Evolutionary conservation across 2,888 invertebrate genomes (phyloP), one percentile per base, ranked within the genome.

Genomic region (Aricia artaxerxes): DNA sequence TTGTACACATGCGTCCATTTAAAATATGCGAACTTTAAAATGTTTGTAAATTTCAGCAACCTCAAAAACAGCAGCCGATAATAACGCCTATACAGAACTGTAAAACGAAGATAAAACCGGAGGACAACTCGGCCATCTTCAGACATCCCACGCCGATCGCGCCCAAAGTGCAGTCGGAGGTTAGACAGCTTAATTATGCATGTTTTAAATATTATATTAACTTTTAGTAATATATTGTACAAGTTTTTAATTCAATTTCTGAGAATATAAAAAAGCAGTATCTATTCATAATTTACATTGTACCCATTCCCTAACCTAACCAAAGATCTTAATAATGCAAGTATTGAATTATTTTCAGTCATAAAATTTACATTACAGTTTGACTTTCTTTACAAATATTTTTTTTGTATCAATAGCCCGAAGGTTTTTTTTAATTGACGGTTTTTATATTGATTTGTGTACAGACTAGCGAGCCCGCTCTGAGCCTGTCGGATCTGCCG

Each of bases 111-210:
- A n/a, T 75, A 1, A 82, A 75, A 24, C 38, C 60, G 16, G 75
- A 64, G 77, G 79, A 82, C 24, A 60, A 53, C 40, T 78, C 83
- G 2, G 81, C 87, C 2, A 84, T 92, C 81, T 94, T 94, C 86
- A 84, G 92, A 0, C 91, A 91, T 72, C 93, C 94, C 64, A 88
- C 91, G 31, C 93, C 93, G 77, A 92, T 93, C 81, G 93, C 93
- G 11, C 92, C 93, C 0, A 82, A 87, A 0, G 86, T 87, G 0
- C 87, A 86, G 9, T 40, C 77, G 0, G 90, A 91, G 86, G 91
- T 92, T 80, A 82, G 77, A 69, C 49, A 3, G 53, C 53, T 53
- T 13, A 13, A 13, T 53, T 11, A 53, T 53, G 53, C 53, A 53
- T 53, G 53, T 53, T 53, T 53, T 53, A 44, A 44, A 7, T 44